Evolutionary conservation across 1,140 invertebrate genomes (phyloP).

Genomic region (Schlechtendalia chinensis): DNA sequence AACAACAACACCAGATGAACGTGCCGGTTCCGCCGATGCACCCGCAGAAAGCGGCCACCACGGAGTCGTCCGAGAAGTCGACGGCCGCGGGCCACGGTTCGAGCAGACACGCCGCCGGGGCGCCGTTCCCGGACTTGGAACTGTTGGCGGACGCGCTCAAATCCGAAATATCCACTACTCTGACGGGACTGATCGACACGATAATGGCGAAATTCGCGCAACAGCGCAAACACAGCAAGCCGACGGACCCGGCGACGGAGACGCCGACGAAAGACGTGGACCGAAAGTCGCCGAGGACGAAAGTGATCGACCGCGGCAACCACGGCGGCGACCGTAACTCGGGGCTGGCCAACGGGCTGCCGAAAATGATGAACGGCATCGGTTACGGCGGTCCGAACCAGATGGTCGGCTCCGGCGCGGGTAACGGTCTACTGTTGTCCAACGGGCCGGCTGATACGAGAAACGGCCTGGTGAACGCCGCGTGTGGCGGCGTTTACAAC

Average conservation of each 20-base stretch:
- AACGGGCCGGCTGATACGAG: constrained; percentile 52
- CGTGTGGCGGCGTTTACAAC: constrained; percentile 53
- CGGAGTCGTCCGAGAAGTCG: background rate
- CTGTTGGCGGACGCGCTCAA: constrained; percentile 84
- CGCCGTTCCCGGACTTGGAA: constrained; percentile 74
- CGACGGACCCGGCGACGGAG: constrained; percentile 74
- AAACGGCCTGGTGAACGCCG: constrained; percentile 52
- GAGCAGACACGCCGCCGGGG: constrained; percentile 54
- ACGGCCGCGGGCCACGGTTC: background rate
- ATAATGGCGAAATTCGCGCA: constrained; percentile 82
- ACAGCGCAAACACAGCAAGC: constrained; percentile 71
- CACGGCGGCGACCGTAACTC: constrained; percentile 53
- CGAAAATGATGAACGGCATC: constrained; percentile 54
- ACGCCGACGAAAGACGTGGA: constrained; percentile 81
- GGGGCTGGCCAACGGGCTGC: constrained; percentile 52
- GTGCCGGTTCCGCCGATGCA: background rate
- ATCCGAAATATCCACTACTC: constrained; percentile 79
- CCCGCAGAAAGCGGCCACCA: constrained; percentile 1
- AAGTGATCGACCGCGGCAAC: constrained; percentile 69
- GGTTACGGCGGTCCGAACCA: constrained; percentile 54
- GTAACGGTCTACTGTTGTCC: constrained; percentile 7
- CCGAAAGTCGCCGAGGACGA: constrained; percentile 76
- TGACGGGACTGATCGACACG: constrained; percentile 83
- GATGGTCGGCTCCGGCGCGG: constrained; percentile 48
- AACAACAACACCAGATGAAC: constrained; percentile 9